Base-by-base conservation (phyloP, 2,797 vertebrate species). In the Acipenser transmontanus region DNA sequence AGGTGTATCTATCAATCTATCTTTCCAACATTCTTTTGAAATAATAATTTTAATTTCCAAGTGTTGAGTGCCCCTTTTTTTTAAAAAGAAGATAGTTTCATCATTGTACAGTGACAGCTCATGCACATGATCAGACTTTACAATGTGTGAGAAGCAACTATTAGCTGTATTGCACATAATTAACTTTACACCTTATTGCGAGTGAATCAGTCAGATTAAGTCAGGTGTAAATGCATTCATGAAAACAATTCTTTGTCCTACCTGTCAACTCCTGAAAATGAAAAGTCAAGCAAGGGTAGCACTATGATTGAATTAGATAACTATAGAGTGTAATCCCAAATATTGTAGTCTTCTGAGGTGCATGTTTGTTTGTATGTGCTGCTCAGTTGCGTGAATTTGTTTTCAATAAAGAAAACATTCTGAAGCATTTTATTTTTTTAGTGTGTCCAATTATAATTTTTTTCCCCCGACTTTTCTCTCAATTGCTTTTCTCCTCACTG, bases 81-180 rank as follows among this genome's bases (percentile, higher is more conserved):
- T 80, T 80, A 85, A 83, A 82, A 83, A 66, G 7, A 86, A 83
- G 80, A 82, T 80, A 77, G 75, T 81, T 79, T 84, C 82, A 78
- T 80, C 72, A 6, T 66, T 49, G 65, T 34, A 69, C 81, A 84
- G 82, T 78, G 61, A 77, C 77, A 70, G 79, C 83, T 87, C 77
- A 70, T 71, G 63, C 60, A 66, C 68, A 68, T 78, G 86, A 85
- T 89, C 86, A 81, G 84, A 87, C 81, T 85, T 88, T 90, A 89
- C 72, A 85, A 77, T 83, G 86, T 79, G 81, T 90, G 87, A 86
- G 83, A 91, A 83, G 78, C 68, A 68, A 63, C 82, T 82, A 86
- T 90, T 88, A 87, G 82, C 74, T 72, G 72, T 73, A 69, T 85
- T 85, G 79, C 73, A 84, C 72, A 82, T 84, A 86, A 86, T 86